A percentile compares a stretch with the other conserved stretches of the same genome.
Evolutionary conservation across 2,113 vertebrate genomes (phyloP).

Genomic region (Malurus cyaneus): DNA sequence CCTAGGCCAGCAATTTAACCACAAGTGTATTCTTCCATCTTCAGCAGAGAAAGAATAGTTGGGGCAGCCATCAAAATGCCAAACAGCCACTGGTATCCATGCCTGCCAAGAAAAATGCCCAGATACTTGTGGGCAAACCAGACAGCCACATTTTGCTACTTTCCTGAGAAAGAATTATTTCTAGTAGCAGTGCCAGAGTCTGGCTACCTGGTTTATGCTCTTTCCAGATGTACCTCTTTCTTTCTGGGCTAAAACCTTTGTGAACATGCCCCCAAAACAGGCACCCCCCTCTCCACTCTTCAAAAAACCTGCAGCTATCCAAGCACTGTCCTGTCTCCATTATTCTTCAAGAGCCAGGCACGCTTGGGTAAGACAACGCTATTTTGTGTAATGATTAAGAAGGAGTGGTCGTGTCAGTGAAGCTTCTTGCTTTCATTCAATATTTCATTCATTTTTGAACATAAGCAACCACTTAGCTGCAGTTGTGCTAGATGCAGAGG

Average conservation of each 20-base stretch:
- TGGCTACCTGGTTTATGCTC: slow-evolving; percentile 43
- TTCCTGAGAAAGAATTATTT: slow-evolving; percentile 34
- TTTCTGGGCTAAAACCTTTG: slow-evolving; percentile 27
- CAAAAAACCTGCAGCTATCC: neutral
- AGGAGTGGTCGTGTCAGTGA: neutral
- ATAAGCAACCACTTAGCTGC: slow-evolving; percentile 54
- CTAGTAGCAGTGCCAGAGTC: neutral
- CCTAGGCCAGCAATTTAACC: slow-evolving; percentile 39
- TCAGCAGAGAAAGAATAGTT: slow-evolving; percentile 26
- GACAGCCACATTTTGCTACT: slow-evolving; percentile 39
- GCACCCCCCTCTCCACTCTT: neutral
- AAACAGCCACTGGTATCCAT: neutral
- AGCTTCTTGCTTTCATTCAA: slow-evolving; percentile 39
- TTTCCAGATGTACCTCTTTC: slow-evolving; percentile 51
- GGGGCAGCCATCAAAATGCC: slow-evolving; percentile 15
- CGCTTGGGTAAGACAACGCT: neutral
- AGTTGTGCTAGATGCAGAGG: slow-evolving; percentile 56
- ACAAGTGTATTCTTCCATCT: slow-evolving; percentile 47
- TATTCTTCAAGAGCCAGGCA: slow-evolving; percentile 32
- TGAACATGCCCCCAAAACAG: slow-evolving; percentile 23
- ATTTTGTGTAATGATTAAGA: slow-evolving; percentile 27
- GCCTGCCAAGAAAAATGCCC: slow-evolving; percentile 53
- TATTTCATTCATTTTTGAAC: slow-evolving; percentile 59
- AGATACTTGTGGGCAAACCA: slow-evolving; percentile 35
- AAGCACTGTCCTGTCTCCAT: slow-evolving; percentile 34